phyloP scores from a whole-genome alignment of 2,113 vertebrate species.

The Melospiza melodia region DNA sequence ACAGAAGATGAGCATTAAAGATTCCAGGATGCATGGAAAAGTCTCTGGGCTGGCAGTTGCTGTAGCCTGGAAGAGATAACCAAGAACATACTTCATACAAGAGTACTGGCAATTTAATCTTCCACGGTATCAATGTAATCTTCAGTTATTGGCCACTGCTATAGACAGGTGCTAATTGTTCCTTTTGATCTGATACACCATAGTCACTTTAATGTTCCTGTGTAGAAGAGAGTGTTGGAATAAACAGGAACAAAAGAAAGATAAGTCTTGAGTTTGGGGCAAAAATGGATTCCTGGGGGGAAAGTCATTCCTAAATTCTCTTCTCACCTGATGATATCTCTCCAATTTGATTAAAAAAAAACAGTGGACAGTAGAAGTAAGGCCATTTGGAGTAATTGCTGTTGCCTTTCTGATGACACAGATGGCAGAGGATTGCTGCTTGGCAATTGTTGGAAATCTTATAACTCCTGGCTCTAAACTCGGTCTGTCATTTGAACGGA shows the following conservation, averaged over 20 bases:
- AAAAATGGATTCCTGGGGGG: slow-evolving; percentile 18
- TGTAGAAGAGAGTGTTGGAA: not conserved
- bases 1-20: not conserved
- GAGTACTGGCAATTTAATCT: not conserved
- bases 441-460: slow-evolving; percentile 85
- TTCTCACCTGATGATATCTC: not conserved
- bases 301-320: not conserved
- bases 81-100: not conserved
- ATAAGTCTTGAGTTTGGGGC: not conserved
- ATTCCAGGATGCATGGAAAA: not conserved
- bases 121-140: not conserved
- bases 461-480: slow-evolving; percentile 88
- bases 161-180: not conserved
- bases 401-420: slow-evolving; percentile 56
- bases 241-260: not conserved
- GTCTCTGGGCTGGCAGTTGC: not conserved
- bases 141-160: not conserved
- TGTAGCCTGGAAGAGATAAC: not conserved
- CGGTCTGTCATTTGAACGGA: slow-evolving; percentile 81
- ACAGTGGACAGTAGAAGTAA: not conserved
- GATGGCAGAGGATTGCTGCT: slow-evolving; percentile 88
- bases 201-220: not conserved
- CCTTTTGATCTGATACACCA: not conserved
- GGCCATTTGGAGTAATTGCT: not conserved
- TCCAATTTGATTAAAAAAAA: not conserved